phyloP scores from a whole-genome alignment of 2,797 vertebrate species.

The Rhadinocentrus ornatus region DNA sequence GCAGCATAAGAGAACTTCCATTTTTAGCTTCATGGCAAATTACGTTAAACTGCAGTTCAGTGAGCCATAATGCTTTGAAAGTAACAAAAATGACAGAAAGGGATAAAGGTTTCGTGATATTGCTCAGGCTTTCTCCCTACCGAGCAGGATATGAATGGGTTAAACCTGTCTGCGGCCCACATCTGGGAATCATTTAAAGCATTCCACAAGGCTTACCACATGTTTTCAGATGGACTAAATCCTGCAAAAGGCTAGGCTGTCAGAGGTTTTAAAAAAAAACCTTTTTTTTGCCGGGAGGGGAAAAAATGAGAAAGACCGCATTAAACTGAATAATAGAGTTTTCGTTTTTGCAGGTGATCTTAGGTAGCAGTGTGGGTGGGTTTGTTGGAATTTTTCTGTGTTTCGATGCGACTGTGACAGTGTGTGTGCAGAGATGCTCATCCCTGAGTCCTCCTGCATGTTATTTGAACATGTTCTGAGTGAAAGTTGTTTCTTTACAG shows the following conservation, averaged over 20 bases:
- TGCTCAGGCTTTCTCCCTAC: constrained; percentile 52
- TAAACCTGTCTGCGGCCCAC: constrained; percentile 85
- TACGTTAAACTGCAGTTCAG: constrained; percentile 75
- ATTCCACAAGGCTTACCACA: constrained; percentile 90
- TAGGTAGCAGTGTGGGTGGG: constrained; percentile 38
- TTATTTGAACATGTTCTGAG: constrained; percentile 58
- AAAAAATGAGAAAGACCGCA: constrained; percentile 73
- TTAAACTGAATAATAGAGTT: constrained; percentile 71
- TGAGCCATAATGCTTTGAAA: constrained; percentile 70
- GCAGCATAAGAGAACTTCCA: constrained; percentile 74
- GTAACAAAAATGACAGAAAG: constrained; percentile 71
- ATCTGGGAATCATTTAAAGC: constrained; percentile 89
- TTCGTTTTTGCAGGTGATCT: constrained; percentile 74
- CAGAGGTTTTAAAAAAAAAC: constrained; percentile 84
- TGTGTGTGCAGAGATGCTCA: neutral
- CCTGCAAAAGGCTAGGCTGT: constrained; percentile 85
- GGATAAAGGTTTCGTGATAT: constrained; percentile 60
- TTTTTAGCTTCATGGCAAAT: constrained; percentile 78
- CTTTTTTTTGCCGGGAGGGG: constrained; percentile 59
- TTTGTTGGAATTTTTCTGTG: constrained; percentile 21
- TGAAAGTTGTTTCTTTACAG: constrained; percentile 64
- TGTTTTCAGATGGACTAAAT: constrained; percentile 88
- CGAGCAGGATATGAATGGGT: constrained; percentile 77
- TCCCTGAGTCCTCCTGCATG: constrained; percentile 41
- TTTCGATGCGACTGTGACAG: neutral